Evolutionary conservation across 2,797 vertebrate species (phyloP).

Genomic region (Characodon lateralis): DNA sequence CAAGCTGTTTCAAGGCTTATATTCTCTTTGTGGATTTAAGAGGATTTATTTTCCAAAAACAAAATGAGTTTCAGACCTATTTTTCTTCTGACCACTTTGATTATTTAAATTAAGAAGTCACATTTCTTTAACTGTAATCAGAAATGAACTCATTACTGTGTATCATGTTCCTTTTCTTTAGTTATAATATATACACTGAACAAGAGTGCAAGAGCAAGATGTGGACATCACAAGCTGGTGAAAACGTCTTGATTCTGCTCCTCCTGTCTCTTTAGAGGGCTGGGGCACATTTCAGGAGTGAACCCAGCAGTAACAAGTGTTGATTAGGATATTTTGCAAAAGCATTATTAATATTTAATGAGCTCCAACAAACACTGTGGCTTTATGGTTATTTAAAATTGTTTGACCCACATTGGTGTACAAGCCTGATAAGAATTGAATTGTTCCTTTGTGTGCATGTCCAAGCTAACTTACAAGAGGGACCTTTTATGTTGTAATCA

Average conservation of each 20-base stretch:
- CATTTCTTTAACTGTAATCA: neutral
- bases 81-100: conserved; percentile 24
- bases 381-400: conserved; percentile 46
- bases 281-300: conserved; percentile 39
- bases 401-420: conserved; percentile 44
- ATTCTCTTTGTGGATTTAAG: neutral
- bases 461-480: conserved; percentile 52
- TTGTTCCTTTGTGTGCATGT: conserved; percentile 55
- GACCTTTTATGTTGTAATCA: conserved; percentile 71
- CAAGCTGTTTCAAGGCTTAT: neutral
- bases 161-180: conserved; percentile 6
- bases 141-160: neutral
- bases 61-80: conserved; percentile 23
- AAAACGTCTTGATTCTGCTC: conserved; percentile 13
- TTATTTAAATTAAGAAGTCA: conserved; percentile 14
- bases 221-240: conserved; percentile 33
- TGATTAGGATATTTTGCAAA: conserved; percentile 52
- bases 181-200: neutral
- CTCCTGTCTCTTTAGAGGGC: conserved; percentile 24
- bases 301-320: conserved; percentile 34
- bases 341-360: conserved; percentile 64
- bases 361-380: conserved; percentile 40
- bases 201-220: conserved; percentile 5
- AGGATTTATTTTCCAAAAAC: conserved; percentile 2
- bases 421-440: conserved; percentile 26